Evolutionary conservation across 64 coral and sea anemone genomes (phyloP).

Genomic region (Stylophora pistillata): DNA sequence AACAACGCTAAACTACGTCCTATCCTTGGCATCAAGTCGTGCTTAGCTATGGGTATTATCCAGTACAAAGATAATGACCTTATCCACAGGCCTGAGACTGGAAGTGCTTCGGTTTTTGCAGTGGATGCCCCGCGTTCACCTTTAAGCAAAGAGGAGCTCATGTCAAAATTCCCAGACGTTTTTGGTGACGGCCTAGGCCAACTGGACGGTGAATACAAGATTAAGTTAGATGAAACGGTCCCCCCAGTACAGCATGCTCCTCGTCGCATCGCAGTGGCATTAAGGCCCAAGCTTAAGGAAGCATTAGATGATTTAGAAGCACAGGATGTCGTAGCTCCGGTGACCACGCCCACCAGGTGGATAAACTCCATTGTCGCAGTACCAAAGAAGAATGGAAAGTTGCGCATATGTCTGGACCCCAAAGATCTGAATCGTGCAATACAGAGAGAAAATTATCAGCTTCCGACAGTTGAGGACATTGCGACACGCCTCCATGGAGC

Average conservation of each 20-base stretch:
- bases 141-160: neutral
- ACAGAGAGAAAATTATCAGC: constrained; percentile 16
- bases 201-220: constrained; percentile 20
- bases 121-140: neutral
- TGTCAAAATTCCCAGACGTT: neutral
- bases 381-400: constrained; percentile 32
- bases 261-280: neutral
- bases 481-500: constrained; percentile 2
- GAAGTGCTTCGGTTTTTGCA: constrained; percentile 5
- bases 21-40: neutral
- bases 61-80: constrained; percentile 33
- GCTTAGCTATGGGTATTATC: constrained; percentile 19
- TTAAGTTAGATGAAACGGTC: constrained; percentile 11
- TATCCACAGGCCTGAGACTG: neutral
- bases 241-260: constrained; percentile 9
- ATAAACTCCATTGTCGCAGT: neutral
- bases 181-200: neutral
- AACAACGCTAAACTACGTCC: neutral
- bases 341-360: neutral
- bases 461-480: constrained; percentile 9
- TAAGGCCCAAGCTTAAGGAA: constrained; percentile 12
- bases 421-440: constrained; percentile 30
- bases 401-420: neutral
- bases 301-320: constrained; percentile 1
- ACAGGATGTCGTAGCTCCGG: neutral